A percentile compares a stretch with the other conserved stretches of the same genome.
Conservation (phyloP, 2,113 vertebrate genomes). For the Tiliqua scincoides region DNA sequence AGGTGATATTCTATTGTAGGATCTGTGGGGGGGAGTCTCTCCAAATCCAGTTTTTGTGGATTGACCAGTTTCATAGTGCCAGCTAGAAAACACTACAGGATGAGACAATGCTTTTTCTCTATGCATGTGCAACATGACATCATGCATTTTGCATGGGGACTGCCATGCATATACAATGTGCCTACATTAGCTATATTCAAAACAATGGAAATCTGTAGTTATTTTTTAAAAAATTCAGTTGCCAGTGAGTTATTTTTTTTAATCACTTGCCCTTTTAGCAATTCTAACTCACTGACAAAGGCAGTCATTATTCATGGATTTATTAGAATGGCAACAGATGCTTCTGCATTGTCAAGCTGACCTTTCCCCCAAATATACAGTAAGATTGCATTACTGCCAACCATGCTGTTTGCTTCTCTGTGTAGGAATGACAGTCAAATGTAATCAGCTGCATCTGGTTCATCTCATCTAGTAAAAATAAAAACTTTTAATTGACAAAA, state of each 20-base stretch:
- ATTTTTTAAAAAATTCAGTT: constrained; percentile 9
- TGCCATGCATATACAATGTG: neutral
- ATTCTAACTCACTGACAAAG: neutral
- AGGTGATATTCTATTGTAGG: constrained; percentile 8
- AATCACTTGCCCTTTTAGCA: constrained; percentile 15
- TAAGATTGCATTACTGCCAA: constrained; percentile 4
- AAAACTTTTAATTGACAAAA: constrained; percentile 19
- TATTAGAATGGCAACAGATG: neutral
- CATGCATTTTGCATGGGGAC: neutral
- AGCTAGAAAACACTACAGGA: neutral
- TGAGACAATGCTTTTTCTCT: constrained; percentile 9
- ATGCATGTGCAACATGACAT: neutral
- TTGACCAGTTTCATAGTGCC: neutral
- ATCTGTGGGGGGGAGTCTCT: neutral
- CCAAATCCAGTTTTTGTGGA: neutral
- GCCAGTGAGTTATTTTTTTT: constrained; percentile 8
- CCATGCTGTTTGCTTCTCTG: neutral
- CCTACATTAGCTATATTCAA: neutral
- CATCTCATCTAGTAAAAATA: neutral
- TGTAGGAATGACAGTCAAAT: constrained; percentile 9
- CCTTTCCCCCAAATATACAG: neutral
- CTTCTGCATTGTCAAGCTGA: neutral
- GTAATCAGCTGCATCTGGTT: neutral
- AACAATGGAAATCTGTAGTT: neutral
- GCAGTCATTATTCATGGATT: neutral